Evolutionary conservation across 2,888 invertebrate species (phyloP), one percentile per base, ranked within the genome.

Genomic region (Stegana nigrithorax): DNA sequence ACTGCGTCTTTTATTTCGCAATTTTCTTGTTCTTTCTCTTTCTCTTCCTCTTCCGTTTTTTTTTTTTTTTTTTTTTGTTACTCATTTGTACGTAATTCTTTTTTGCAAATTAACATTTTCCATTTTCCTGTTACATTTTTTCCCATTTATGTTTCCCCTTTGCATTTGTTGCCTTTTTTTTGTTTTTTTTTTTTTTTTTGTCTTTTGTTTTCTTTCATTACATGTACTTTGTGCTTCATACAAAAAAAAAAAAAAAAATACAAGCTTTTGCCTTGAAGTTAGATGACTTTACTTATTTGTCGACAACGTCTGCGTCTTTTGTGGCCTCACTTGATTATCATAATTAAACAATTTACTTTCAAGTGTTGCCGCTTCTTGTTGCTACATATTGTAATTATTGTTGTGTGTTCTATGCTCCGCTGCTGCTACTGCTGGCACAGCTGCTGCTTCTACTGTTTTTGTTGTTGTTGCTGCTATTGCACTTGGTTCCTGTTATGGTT

Each of bases 281-380:
- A 39, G 14, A 39, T 39, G 7, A 14, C 39, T 39, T 39, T n/a
- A n/a, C n/a, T n/a, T n/a, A 4, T 5, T 39, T 4, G n/a, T 5
- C 39, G 3, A 4, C 5, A 39, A 47, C 26, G 10, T 47, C 25
- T 14, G 17, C 26, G 26, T 55, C 26, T 29, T 12, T 10, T 17
- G 32, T 10, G 36, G 21, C 8, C 61, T 12, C 60, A 66, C 66
- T 63, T 71, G 75, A 75, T 75, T 75, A 75, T 73, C 73, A 75
- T 75, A 75, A 75, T 75, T 75, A 75, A 77, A 73, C 75, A 74
- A 74, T 74, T 74, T 73, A 65, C 64, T 67, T 67, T 74, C 66
- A 75, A 77, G 73, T 75, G 75, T 62, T 68, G 73, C 67, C 63
- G 67, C 64, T 71, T 73, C 68, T 73, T 71, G 69, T 77, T 76